Evolutionary conservation across 2,113 vertebrate species (phyloP), one percentile per base, ranked within the genome.

Genomic region (Peromyscus maniculatus): DNA sequence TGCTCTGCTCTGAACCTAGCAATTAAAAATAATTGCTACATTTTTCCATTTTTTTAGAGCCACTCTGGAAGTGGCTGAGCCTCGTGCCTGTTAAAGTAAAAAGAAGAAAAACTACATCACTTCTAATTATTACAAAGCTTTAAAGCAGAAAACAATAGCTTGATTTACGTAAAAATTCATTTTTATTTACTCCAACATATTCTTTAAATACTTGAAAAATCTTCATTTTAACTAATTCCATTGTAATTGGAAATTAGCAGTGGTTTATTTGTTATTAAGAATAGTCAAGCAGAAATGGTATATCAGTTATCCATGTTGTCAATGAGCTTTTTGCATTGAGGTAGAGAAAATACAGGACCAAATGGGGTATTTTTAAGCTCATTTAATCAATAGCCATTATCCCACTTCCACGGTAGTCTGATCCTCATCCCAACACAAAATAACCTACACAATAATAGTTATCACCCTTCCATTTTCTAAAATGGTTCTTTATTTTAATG

Each of bases 21-120:
- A 98, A 98, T 96, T 98, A 98, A 98, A 98, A 98, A 96, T 98
- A 98, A 98, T 97, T 98, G 92, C 92, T 88, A 33, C 57, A 96
- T 94, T 96, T 96, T 98, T 92, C 94, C 90, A 75, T 95, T 94
- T 98, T 98, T 98, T 96, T 96, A 90, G 97, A 97, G 67, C 95
- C 97, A 95, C 8, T 96, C 52, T 97, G 43, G 82, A 96, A 97
- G 74, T 83, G 49, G 16, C 26, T 95, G 84, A 90, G 52, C 13
- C 64, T 98, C 83, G 93, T 16, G 74, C 80, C 84, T 94, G 16
- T 91, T 97, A 77, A 94, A 97, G 93, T 79, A 93, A 91, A 94
- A 86, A 74, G 46, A 10, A 79, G 39, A 90, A 57, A 97, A 94
- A 96, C 93, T 78, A n/a, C 7, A 69, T 87, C 52, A 79, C 15